phyloP scores from a whole-genome alignment of 2,113 vertebrate genomes.

The Diadophis punctatus region DNA sequence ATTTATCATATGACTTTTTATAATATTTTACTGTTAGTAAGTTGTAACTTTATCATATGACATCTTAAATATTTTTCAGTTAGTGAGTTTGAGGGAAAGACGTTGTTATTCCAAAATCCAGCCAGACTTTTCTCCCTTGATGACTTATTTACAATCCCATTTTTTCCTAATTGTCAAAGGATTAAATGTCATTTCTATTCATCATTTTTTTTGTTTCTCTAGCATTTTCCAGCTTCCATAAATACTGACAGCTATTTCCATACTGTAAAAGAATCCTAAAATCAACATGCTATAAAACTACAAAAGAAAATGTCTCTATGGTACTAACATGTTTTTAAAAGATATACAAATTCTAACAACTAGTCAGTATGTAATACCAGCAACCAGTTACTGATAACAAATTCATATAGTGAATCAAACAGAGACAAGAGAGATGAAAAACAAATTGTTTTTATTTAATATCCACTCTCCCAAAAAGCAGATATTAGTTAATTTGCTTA shows the following conservation, averaged over 20 bases:
- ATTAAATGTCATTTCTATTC: background rate
- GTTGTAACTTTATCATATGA: background rate
- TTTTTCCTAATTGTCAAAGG: background rate
- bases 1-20: background rate
- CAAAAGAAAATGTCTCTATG: background rate
- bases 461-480: background rate
- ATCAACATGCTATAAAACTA: background rate
- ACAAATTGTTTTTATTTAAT: background rate
- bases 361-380: background rate
- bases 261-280: background rate
- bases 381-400: background rate
- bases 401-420: background rate
- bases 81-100: background rate
- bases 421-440: background rate
- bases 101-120: background rate
- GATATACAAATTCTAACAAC: background rate
- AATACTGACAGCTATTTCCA: background rate
- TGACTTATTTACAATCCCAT: background rate
- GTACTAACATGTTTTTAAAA: background rate
- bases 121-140: background rate
- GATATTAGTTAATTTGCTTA: background rate
- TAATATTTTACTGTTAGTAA: background rate
- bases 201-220: background rate
- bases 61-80: background rate
- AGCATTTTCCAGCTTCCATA: background rate